Conservation (phyloP, 2,888 invertebrate species). For the Dicyrtoma fusca region DNA sequence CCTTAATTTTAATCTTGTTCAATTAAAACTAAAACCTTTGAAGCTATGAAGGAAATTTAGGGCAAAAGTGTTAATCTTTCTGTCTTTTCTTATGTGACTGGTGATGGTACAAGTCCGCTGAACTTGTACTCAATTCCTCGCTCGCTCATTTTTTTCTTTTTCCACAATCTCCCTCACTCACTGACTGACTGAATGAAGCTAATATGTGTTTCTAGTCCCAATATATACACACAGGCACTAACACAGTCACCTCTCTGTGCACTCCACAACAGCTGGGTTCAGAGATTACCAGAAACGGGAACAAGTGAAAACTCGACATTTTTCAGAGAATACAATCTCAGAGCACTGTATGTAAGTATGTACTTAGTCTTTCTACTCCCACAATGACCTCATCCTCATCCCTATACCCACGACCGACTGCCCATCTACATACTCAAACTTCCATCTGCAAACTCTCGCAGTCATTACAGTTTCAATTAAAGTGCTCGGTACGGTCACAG, state of each 20-base stretch:
- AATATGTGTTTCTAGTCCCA: not conserved
- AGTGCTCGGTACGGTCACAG: too few relatives aligned
- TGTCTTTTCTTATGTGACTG: not conserved
- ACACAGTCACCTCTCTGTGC: too few relatives aligned
- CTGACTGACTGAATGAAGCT: not conserved
- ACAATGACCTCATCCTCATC: not conserved
- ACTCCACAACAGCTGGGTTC: conserved; percentile 3
- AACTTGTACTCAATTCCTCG: conserved; percentile 24
- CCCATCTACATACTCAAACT: too few relatives aligned
- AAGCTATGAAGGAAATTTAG: conserved; percentile 19
- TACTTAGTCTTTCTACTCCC: not conserved
- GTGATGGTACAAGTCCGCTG: not conserved
- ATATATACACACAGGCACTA: conserved; percentile 3
- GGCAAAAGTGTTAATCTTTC: conserved; percentile 24
- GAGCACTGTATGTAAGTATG: too few relatives aligned
- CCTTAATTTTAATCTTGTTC: too few relatives aligned
- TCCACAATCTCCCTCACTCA: not conserved
- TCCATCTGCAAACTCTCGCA: not conserved
- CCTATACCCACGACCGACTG: not conserved
- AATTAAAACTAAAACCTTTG: too few relatives aligned
- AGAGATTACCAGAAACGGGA: conserved; percentile 18
- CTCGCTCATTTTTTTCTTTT: not conserved
- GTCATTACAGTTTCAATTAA: too few relatives aligned
- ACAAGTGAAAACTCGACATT: conserved; percentile 18
- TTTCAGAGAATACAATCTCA: too few relatives aligned